These are phyloP conservation scores for Petrocephalus zakoni DNA, from an alignment of 2,113 vertebrate species.

Conservation along the genomic window DNA sequence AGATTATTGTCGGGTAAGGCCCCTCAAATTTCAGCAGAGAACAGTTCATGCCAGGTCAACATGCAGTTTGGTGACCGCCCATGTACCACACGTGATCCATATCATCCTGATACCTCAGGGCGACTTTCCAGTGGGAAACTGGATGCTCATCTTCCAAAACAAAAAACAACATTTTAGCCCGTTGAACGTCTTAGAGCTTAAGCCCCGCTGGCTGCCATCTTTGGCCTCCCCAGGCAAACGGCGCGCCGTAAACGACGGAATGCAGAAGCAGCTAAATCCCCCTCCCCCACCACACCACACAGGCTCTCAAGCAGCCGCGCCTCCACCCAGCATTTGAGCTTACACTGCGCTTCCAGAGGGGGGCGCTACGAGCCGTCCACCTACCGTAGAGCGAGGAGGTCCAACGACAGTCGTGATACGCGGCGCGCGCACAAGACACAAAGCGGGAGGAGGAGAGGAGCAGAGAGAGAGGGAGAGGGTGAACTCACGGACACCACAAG, in stretches of 20 bases:
- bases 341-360: constrained; percentile 62
- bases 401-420: constrained; percentile 71
- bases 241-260: constrained; percentile 60
- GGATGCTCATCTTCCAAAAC: constrained; percentile 41
- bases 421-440: constrained; percentile 70
- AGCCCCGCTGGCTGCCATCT: background rate
- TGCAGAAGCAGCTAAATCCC: constrained; percentile 58
- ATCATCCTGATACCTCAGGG: constrained; percentile 46
- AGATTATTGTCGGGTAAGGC: constrained; percentile 39
- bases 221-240: constrained; percentile 38
- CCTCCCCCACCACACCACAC: constrained; percentile 24
- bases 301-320: constrained; percentile 62
- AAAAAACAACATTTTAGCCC: constrained; percentile 35
- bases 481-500: constrained; percentile 68
- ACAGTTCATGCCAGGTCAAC: constrained; percentile 61
- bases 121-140: constrained; percentile 54
- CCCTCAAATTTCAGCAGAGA: constrained; percentile 51
- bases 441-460: constrained; percentile 66
- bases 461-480: constrained; percentile 71
- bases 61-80: constrained; percentile 69
- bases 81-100: constrained; percentile 61
- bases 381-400: constrained; percentile 66
- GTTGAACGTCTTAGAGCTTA: background rate
- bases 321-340: constrained; percentile 51
- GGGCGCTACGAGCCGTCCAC: constrained; percentile 61